Conservation (phyloP, 2,888 invertebrate species). For the Nomada fabriciana region DNA sequence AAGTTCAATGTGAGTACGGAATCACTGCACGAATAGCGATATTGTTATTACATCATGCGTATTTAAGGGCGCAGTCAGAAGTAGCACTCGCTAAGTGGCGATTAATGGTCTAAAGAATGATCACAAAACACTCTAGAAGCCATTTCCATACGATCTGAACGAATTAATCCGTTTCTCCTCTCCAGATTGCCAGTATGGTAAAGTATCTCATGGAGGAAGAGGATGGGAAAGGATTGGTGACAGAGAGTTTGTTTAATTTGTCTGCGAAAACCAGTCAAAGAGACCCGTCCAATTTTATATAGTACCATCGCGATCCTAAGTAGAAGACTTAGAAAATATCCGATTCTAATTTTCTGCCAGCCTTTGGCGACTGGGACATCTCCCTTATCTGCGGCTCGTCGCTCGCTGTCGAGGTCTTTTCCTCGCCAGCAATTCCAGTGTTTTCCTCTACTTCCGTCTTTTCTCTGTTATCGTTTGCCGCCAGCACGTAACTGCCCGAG, state of each 20-base stretch:
- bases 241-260: conserved; percentile 24
- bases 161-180: conserved; percentile 60
- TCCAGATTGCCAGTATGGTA: conserved; percentile 55
- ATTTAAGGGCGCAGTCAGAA: not conserved
- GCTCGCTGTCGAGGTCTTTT: not conserved
- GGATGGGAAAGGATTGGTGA: conserved; percentile 39
- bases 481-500: conserved; percentile 34
- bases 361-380: conserved; percentile 72
- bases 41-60: conserved; percentile 42
- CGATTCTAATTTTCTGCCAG: conserved; percentile 51
- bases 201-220: conserved; percentile 37
- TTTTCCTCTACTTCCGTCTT: not conserved
- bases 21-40: too few relatives aligned
- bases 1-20: not conserved
- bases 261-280: conserved; percentile 49
- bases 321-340: conserved; percentile 52
- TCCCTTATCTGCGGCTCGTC: conserved; percentile 59
- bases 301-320: not conserved
- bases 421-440: not conserved
- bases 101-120: conserved; percentile 46
- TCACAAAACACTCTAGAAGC: conserved; percentile 67
- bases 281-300: conserved; percentile 37
- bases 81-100: conserved; percentile 19
- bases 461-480: conserved; percentile 1
- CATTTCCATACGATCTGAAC: conserved; percentile 71